A percentile compares a stretch with the other conserved stretches of the same genome.
Conservation (phyloP, 2,797 vertebrate genomes). For the Gymnoscopelus braueri region DNA sequence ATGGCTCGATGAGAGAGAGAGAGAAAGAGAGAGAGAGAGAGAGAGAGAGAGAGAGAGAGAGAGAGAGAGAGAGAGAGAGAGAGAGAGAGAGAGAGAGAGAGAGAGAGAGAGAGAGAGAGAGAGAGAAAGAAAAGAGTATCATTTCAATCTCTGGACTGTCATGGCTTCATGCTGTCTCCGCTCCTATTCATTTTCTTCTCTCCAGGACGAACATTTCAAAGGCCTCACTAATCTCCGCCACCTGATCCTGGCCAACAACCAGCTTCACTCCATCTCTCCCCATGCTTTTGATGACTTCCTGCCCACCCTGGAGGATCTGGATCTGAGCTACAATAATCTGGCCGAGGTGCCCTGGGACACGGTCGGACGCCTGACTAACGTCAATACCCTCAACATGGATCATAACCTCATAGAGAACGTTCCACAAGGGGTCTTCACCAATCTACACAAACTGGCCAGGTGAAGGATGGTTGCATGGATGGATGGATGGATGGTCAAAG, state of each 20-base stretch:
- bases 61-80: neutral
- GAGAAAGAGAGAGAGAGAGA: neutral
- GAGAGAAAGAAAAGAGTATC: neutral
- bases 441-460: slow-evolving; percentile 88
- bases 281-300: slow-evolving; percentile 89
- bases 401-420: slow-evolving; percentile 91
- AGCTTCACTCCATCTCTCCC: slow-evolving; percentile 84
- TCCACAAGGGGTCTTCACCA: slow-evolving; percentile 89
- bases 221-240: slow-evolving; percentile 89
- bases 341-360: slow-evolving; percentile 88
- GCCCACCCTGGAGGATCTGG: slow-evolving; percentile 87
- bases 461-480: slow-evolving; percentile 25
- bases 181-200: neutral
- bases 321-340: slow-evolving; percentile 91
- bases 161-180: slow-evolving; percentile 7
- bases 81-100: neutral
- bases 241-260: slow-evolving; percentile 90
- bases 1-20: neutral
- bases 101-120: neutral
- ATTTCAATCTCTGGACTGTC: neutral
- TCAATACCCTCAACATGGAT: slow-evolving; percentile 90
- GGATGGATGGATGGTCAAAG: no score
- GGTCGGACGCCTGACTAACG: slow-evolving; percentile 83
- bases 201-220: slow-evolving; percentile 86
- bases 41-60: neutral